phyloP scores from a whole-genome alignment of 30 jellyfish, hydroid and myxozoan genomes.

The Aurelia aurita region DNA sequence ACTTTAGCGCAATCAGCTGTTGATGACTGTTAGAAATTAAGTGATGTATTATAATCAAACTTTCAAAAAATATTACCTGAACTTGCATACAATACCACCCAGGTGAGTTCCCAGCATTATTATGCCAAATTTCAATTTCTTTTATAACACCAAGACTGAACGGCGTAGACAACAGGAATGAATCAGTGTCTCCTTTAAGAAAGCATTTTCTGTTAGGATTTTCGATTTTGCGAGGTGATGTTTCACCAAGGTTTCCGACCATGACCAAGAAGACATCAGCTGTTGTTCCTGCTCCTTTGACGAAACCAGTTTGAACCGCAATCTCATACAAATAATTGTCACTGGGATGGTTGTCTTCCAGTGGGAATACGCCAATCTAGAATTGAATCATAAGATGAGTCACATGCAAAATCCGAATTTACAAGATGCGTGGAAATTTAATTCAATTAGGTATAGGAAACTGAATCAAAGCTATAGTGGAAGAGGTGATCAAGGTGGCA shows the following conservation, averaged over 20 bases:
- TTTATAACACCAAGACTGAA: conserved; percentile 82
- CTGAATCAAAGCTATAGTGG: too few species aligned
- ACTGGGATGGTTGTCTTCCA: conserved; percentile 90
- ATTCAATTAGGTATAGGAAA: too few species aligned
- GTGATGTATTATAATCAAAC: too few species aligned
- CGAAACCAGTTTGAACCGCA: conserved; percentile 91
- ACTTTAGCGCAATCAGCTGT: too few species aligned
- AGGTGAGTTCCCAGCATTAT: conserved; percentile 90
- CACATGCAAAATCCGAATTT: too few species aligned
- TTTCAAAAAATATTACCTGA: conserved; percentile 53
- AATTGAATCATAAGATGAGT: not conserved
- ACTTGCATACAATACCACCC: conserved; percentile 96
- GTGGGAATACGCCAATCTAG: conserved; percentile 79
- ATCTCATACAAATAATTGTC: conserved; percentile 85
- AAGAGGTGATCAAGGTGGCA: too few species aligned
- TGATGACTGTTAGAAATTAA: too few species aligned
- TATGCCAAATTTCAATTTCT: conserved; percentile 85
- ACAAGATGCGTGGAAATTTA: too few species aligned
- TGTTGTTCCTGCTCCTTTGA: conserved; percentile 73
- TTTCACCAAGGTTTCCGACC: conserved; percentile 78
- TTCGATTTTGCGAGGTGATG: conserved; percentile 86
- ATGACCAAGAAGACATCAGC: conserved; percentile 84
- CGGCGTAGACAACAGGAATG: conserved; percentile 83
- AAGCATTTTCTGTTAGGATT: conserved; percentile 75
- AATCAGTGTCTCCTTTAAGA: conserved; percentile 85